Evolutionary conservation across 64 coral and sea anemone species (phyloP).

Genomic region (Orbicella faveolata): DNA sequence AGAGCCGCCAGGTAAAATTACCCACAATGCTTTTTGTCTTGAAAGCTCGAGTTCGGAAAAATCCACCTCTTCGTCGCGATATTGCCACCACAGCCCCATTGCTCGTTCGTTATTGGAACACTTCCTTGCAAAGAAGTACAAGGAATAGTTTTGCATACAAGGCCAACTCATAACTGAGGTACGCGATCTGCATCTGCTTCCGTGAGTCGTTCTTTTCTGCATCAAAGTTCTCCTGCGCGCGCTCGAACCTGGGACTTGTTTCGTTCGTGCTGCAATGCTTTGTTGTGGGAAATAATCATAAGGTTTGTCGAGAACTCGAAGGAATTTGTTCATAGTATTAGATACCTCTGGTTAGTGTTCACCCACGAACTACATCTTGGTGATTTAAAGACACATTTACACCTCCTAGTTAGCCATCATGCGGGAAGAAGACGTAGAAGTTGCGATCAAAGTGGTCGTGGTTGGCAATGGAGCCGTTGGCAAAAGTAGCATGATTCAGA

Average conservation of each 20-base stretch:
- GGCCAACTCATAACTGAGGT: background rate
- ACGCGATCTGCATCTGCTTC: background rate
- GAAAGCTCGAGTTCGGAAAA: background rate
- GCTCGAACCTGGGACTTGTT: background rate
- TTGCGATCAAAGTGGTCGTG: conserved; percentile 97
- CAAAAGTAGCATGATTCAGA: conserved; percentile 99
- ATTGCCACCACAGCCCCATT: background rate
- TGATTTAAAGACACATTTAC: background rate
- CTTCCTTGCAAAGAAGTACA: background rate
- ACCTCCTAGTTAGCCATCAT: conserved; percentile 24
- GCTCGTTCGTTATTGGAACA: background rate
- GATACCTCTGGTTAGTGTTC: background rate
- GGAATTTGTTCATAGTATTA: background rate
- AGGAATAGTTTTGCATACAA: background rate
- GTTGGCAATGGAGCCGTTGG: conserved; percentile 99
- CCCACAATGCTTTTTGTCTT: background rate
- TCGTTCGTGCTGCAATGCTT: background rate
- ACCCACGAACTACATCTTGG: background rate
- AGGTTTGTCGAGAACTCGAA: background rate
- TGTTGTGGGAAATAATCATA: conserved; percentile 6
- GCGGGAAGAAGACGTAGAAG: conserved; percentile 98
- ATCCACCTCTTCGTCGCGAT: background rate
- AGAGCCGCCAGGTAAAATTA: background rate
- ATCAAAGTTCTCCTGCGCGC: background rate
- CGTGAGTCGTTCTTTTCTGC: background rate